Conservation (phyloP, 2,888 invertebrate species). For the Trissolcus brochymenae region DNA sequence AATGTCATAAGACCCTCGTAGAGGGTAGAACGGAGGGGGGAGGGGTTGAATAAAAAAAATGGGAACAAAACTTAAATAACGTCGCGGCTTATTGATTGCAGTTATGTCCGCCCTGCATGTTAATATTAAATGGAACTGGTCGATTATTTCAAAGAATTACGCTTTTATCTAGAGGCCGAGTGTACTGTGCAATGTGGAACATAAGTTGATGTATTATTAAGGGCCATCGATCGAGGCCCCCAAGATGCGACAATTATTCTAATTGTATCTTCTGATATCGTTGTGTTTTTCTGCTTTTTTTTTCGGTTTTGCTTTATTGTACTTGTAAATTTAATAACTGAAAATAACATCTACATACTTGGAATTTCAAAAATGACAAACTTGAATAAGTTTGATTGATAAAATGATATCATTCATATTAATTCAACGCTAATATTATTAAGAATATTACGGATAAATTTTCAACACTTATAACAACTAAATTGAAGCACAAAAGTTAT, state of each 20-base stretch:
- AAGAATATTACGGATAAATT: no score
- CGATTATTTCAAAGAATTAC: slow-evolving; percentile 49
- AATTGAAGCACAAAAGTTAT: not conserved
- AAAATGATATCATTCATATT: no score
- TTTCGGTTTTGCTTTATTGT: no score
- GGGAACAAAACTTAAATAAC: slow-evolving; percentile 29
- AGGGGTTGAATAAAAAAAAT: slow-evolving; percentile 17
- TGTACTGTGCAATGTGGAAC: slow-evolving; percentile 34
- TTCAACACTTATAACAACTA: no score
- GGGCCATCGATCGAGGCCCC: slow-evolving; percentile 25
- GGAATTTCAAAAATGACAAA: no score
- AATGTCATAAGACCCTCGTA: not conserved
- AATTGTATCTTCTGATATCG: not conserved
- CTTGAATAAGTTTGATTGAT: no score
- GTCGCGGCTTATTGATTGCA: slow-evolving; percentile 47
- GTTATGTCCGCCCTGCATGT: slow-evolving; percentile 34
- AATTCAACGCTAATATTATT: no score
- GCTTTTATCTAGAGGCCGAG: slow-evolving; percentile 32
- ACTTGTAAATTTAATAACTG: no score
- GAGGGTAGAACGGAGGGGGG: not conserved
- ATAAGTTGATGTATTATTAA: slow-evolving; percentile 50
- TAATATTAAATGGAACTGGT: slow-evolving; percentile 49
- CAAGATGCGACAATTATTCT: slow-evolving; percentile 4
- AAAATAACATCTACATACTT: no score
- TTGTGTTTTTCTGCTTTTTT: not conserved